Evolutionary conservation across 2,797 vertebrate genomes (phyloP).

Genomic region (Sebastolobus altivelis): DNA sequence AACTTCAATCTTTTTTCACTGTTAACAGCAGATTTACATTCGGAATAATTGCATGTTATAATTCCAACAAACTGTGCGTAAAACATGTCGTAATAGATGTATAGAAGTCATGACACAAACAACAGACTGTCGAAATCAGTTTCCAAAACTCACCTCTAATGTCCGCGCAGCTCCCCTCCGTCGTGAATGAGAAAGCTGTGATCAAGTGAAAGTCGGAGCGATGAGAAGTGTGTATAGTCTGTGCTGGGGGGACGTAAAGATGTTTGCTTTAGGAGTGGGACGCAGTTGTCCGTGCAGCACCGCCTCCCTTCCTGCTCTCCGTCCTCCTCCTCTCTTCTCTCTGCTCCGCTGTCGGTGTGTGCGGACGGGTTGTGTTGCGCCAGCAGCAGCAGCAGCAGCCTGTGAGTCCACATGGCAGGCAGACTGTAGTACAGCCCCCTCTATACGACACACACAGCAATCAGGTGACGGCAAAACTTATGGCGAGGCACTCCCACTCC

Average conservation of each 20-base stretch:
- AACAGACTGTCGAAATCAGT: slow-evolving; percentile 3
- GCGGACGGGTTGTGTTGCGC: slow-evolving; percentile 73
- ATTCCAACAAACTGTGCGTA: not conserved
- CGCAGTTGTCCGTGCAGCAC: slow-evolving; percentile 68
- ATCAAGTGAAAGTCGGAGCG: slow-evolving; percentile 35
- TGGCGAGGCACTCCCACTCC: slow-evolving; percentile 91
- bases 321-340: slow-evolving; percentile 57
- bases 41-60: not conserved
- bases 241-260: slow-evolving; percentile 38
- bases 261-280: slow-evolving; percentile 59
- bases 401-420: slow-evolving; percentile 81
- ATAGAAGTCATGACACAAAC: not conserved
- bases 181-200: slow-evolving; percentile 44
- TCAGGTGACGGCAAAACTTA: slow-evolving; percentile 91
- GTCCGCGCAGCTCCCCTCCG: slow-evolving; percentile 65
- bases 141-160: slow-evolving; percentile 69
- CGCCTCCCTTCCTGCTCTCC: slow-evolving; percentile 53
- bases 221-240: slow-evolving; percentile 7
- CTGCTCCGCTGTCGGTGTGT: slow-evolving; percentile 60
- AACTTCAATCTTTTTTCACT: not conserved
- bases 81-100: not conserved
- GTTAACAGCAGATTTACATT: not conserved
- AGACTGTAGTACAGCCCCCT: slow-evolving; percentile 76
- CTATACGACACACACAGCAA: slow-evolving; percentile 83
- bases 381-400: slow-evolving; percentile 60